Percentiles rank a stretch among this genome's conserved stretches.
These are phyloP conservation scores for Drosophila testacea DNA, from an alignment of 2,888 invertebrate genomes.

Conservation along the genomic window DNA sequence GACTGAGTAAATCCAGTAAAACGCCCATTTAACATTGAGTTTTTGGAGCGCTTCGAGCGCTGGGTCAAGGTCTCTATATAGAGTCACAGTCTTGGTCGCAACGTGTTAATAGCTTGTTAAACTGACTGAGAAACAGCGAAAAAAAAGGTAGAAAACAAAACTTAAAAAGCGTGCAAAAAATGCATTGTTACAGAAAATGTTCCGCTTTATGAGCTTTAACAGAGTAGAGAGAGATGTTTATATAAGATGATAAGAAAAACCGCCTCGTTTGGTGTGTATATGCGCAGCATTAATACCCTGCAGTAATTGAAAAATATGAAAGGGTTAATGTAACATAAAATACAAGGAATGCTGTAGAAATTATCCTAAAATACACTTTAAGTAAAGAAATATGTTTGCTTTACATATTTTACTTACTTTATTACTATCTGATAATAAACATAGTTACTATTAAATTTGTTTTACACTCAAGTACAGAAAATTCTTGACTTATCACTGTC, in stretches of 20 bases:
- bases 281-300: constrained; percentile 5
- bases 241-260: constrained; percentile 20
- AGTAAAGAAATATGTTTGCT: neutral
- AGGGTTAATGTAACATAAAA: neutral
- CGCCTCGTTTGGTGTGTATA: neutral
- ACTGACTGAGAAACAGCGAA: constrained; percentile 26
- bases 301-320: neutral
- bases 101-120: constrained; percentile 62
- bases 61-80: constrained; percentile 60
- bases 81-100: constrained; percentile 22
- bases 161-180: constrained; percentile 50
- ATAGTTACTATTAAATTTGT: neutral
- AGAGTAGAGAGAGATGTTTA: constrained; percentile 20
- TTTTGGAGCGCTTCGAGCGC: constrained; percentile 26
- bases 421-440: neutral
- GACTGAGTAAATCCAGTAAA: constrained; percentile 26
- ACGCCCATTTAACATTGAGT: constrained; percentile 51
- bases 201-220: constrained; percentile 45
- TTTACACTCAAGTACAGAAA: neutral
- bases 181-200: constrained; percentile 49
- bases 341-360: no score
- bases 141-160: constrained; percentile 27
- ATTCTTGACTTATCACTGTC: neutral
- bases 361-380: no score
- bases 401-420: neutral